These are phyloP conservation scores for Paradisaea rubra DNA, from an alignment of 2,113 vertebrate genomes.

Conservation along the genomic window DNA sequence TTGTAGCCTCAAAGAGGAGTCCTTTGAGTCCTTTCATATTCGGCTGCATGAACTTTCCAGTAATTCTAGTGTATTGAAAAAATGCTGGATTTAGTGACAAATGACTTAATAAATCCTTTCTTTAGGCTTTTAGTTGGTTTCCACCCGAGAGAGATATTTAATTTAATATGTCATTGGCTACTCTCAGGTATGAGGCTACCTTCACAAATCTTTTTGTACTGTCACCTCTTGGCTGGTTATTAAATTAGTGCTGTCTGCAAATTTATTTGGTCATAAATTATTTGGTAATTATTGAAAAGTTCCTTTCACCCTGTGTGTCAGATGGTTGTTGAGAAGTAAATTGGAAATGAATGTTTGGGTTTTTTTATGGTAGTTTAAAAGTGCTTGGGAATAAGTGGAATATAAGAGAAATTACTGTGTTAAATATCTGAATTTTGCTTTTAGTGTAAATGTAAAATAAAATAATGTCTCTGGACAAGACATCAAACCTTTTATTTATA, in stretches of 20 bases:
- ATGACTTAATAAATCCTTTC: conserved; percentile 39
- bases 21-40: not conserved
- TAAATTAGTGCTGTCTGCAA: not conserved
- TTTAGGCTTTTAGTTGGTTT: not conserved
- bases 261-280: conserved; percentile 32
- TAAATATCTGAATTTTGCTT: not conserved
- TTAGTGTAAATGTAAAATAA: not conserved
- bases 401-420: not conserved
- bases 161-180: not conserved
- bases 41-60: not conserved
- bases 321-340: not conserved
- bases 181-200: conserved; percentile 5
- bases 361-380: not conserved
- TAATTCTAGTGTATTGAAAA: not conserved
- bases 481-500: not conserved
- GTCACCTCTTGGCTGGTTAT: not conserved
- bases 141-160: not conserved
- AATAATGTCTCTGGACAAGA: not conserved
- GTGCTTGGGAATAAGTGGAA: not conserved
- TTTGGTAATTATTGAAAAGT: not conserved
- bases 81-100: not conserved
- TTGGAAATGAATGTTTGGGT: not conserved
- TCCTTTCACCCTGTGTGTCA: not conserved
- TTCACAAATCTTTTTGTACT: conserved; percentile 17
- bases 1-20: not conserved